Conservation (phyloP, 2,888 invertebrate genomes). For the Podabrus alpinus region DNA sequence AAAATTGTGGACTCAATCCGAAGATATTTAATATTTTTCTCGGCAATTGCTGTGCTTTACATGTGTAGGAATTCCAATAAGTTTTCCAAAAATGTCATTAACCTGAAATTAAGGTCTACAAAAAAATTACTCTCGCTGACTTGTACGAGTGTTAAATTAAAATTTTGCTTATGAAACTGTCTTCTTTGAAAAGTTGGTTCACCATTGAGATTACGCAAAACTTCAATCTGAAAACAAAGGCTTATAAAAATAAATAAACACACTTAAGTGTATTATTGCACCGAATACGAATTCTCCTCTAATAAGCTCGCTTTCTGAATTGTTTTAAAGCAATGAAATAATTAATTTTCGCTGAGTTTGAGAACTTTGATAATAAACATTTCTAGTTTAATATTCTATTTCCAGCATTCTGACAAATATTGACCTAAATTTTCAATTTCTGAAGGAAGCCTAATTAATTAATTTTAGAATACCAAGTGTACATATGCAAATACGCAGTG, state of each 20-base stretch:
- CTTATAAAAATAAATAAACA: not conserved
- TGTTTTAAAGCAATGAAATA: slow-evolving; percentile 13
- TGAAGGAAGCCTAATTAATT: slow-evolving; percentile 15
- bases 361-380: slow-evolving; percentile 15
- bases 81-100: not conserved
- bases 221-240: not conserved
- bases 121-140: not conserved
- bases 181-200: not conserved
- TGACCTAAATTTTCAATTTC: slow-evolving; percentile 12
- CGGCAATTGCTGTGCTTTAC: not conserved
- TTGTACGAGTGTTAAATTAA: not conserved
- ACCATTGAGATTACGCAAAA: not conserved
- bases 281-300: slow-evolving; percentile 9
- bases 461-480: slow-evolving; percentile 13
- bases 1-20: too few relatives aligned
- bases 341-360: slow-evolving; percentile 12
- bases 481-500: slow-evolving; percentile 13
- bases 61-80: not conserved
- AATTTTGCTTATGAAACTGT: not conserved
- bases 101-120: not conserved
- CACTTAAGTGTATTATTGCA: not conserved
- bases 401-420: slow-evolving; percentile 14
- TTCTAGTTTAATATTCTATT: slow-evolving; percentile 16
- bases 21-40: not conserved
- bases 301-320: slow-evolving; percentile 9